phyloP scores from a whole-genome alignment of 2,888 invertebrate species.

The Acleris sparsana region DNA sequence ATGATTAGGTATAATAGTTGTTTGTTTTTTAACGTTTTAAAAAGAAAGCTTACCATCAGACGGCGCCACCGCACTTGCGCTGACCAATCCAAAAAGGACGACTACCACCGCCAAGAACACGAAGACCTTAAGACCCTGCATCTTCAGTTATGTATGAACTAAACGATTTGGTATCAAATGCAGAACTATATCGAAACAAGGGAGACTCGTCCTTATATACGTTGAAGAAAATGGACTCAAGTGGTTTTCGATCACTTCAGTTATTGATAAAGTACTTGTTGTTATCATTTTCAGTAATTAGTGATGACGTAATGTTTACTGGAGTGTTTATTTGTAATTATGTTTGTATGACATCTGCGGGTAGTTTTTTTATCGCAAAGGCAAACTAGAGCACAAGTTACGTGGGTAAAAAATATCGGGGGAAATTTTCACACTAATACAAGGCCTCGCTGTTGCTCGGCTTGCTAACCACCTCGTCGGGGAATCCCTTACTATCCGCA shows the following conservation, averaged over 20 bases:
- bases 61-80: not conserved
- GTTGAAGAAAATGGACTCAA: slow-evolving; percentile 11
- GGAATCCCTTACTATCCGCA: no score
- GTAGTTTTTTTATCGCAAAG: no score
- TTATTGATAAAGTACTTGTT: slow-evolving; percentile 5
- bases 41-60: slow-evolving; percentile 20
- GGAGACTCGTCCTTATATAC: slow-evolving; percentile 6
- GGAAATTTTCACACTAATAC: no score
- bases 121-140: slow-evolving; percentile 23
- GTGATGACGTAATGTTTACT: not conserved
- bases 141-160: slow-evolving; percentile 8
- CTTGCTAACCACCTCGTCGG: no score
- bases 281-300: slow-evolving; percentile 18
- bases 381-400: no score
- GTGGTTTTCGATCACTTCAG: slow-evolving; percentile 15
- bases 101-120: slow-evolving; percentile 16
- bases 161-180: not conserved
- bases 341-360: no score
- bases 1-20: no score
- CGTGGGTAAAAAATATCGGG: no score
- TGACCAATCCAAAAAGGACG: slow-evolving; percentile 22
- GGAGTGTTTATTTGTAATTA: not conserved
- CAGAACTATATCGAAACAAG: not conserved
- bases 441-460: no score
- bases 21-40: not conserved